A percentile compares a stretch with the other conserved stretches of the same genome.
Conservation (phyloP, 2,113 vertebrate genomes). For the Nerophis lumbriciformis region DNA sequence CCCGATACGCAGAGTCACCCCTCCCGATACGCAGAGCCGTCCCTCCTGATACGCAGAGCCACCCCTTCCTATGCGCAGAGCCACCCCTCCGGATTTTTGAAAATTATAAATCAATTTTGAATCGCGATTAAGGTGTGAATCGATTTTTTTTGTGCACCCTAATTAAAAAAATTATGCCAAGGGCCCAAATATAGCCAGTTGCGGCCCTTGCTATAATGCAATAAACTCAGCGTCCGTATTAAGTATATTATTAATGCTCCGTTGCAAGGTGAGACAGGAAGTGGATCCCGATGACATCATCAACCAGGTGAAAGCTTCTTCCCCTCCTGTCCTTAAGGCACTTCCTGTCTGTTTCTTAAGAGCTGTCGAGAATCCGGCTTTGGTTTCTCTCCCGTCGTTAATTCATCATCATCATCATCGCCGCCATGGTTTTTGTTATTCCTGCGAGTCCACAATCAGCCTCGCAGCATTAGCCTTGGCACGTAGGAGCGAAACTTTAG, state of each 20-base stretch:
- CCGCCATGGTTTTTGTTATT: conserved; percentile 25
- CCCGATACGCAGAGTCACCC: too few relatives aligned
- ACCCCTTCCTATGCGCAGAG: too few relatives aligned
- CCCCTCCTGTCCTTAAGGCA: conserved; percentile 20
- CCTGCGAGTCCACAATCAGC: conserved; percentile 38
- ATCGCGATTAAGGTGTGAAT: too few relatives aligned
- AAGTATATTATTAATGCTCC: conserved; percentile 6
- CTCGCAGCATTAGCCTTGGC: conserved; percentile 43
- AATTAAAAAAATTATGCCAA: too few relatives aligned
- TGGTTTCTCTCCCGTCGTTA: conserved; percentile 30
- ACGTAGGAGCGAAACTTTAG: conserved; percentile 32
- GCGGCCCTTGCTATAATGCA: too few relatives aligned
- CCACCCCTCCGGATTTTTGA: too few relatives aligned
- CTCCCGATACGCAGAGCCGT: too few relatives aligned
- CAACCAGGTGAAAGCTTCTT: conserved; percentile 57
- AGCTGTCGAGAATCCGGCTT: conserved; percentile 18
- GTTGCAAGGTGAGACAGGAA: conserved; percentile 28
- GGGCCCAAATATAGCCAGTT: too few relatives aligned
- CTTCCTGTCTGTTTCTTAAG: conserved; percentile 27
- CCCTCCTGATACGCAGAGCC: too few relatives aligned
- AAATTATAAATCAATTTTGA: too few relatives aligned
- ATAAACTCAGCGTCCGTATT: neutral
- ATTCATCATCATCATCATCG: conserved; percentile 52
- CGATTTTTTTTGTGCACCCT: too few relatives aligned
- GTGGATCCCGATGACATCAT: conserved; percentile 55